phyloP scores from a whole-genome alignment of 2,797 vertebrate species.

The Pipistrellus pipistrellus region DNA sequence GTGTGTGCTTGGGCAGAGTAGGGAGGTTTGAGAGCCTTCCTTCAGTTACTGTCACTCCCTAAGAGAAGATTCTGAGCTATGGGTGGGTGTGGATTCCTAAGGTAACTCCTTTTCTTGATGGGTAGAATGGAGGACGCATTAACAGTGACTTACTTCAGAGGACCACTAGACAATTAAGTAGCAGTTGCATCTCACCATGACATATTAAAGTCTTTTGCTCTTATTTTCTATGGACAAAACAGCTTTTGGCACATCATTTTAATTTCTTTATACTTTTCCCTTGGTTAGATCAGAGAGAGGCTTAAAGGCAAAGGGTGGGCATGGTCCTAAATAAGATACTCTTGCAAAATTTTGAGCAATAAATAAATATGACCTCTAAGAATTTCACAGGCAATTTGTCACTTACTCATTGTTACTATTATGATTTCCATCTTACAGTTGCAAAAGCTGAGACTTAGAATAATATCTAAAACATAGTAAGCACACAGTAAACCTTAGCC shows the following conservation, averaged over 20 bases:
- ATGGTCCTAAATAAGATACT: constrained; percentile 15
- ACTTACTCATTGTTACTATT: neutral
- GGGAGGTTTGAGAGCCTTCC: neutral
- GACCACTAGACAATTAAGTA: neutral
- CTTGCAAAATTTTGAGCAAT: constrained; percentile 34
- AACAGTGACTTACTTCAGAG: neutral
- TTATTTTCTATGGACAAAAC: constrained; percentile 28
- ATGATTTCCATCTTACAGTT: neutral
- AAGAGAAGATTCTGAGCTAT: neutral
- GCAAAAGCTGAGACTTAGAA: constrained; percentile 6
- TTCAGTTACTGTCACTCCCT: neutral
- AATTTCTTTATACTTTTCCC: constrained; percentile 30
- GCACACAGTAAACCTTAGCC: neutral
- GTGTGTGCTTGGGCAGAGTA: rapidly evolving
- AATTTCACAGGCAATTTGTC: neutral
- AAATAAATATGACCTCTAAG: constrained; percentile 38
- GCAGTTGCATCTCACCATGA: neutral
- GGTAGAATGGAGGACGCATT: neutral
- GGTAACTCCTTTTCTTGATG: neutral
- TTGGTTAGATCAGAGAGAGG: constrained; percentile 12
- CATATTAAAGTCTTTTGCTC: neutral
- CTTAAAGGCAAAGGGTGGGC: neutral
- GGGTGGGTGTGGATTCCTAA: neutral
- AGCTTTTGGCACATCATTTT: neutral
- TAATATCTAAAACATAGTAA: neutral